These are phyloP conservation scores for Typhlichthys subterraneus DNA, from an alignment of 2,797 vertebrate species.

Conservation along the genomic window DNA sequence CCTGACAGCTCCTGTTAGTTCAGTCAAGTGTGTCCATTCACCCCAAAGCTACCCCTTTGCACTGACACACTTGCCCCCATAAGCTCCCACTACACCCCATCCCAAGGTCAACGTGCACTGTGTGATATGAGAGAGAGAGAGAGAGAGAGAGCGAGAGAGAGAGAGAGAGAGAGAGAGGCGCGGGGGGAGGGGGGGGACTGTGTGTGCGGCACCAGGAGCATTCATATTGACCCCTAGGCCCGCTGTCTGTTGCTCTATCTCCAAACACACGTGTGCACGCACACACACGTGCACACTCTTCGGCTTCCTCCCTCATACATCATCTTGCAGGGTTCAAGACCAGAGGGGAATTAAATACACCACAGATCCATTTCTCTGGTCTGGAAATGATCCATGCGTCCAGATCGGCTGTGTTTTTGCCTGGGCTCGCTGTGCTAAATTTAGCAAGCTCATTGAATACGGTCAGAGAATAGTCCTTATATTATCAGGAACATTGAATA, in stretches of 20 bases:
- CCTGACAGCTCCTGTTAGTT: conserved; percentile 63
- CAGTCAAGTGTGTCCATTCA: conserved; percentile 71
- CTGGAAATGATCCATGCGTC: conserved; percentile 32
- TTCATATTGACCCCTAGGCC: conserved; percentile 61
- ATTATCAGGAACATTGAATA: conserved; percentile 1
- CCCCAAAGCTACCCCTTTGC: conserved; percentile 67
- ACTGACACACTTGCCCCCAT: conserved; percentile 46
- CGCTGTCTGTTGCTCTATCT: conserved; percentile 47
- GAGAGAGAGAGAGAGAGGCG: too few species aligned
- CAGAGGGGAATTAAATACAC: conserved; percentile 29
- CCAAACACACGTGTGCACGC: conserved; percentile 24
- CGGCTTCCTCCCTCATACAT: conserved; percentile 43
- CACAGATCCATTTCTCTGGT: conserved; percentile 31
- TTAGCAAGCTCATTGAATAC: conserved; percentile 12
- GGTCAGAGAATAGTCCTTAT: background rate
- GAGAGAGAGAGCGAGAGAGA: too few species aligned
- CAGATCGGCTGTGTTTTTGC: conserved; percentile 12
- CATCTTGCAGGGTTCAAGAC: conserved; percentile 36
- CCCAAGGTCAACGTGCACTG: conserved; percentile 70
- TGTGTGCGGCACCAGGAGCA: conserved; percentile 66
- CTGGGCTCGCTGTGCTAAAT: conserved; percentile 14
- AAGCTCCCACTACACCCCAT: conserved; percentile 44
- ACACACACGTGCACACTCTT: conserved; percentile 6
- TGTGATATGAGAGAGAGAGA: conserved; percentile 13
- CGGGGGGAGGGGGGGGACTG: conserved; percentile 28